Conservation (phyloP, 2,888 invertebrate species). For the Scaptomyza parva region DNA sequence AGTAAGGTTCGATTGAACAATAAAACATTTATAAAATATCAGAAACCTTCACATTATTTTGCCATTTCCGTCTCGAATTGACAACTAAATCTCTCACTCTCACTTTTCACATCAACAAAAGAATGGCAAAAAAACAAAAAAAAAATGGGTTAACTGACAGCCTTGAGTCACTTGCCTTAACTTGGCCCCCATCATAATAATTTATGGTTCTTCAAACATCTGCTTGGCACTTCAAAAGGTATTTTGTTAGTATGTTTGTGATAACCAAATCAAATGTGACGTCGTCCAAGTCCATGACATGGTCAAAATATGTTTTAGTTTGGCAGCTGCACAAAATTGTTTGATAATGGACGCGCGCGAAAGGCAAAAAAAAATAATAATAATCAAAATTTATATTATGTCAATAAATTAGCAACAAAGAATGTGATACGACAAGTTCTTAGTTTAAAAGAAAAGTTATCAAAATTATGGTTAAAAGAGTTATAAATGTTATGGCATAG, state of each 20-base stretch:
- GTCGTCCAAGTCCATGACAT: conserved; percentile 13
- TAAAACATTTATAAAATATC: conserved; percentile 21
- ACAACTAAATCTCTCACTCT: conserved; percentile 69
- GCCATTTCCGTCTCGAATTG: conserved; percentile 24
- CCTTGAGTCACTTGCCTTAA: conserved; percentile 29
- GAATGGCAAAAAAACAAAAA: not conserved
- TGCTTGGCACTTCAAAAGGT: conserved; percentile 14
- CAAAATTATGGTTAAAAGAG: not conserved
- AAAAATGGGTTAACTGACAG: conserved; percentile 43
- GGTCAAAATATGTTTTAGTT: not conserved
- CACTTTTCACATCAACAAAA: conserved; percentile 73
- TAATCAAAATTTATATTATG: conserved; percentile 48
- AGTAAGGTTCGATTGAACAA: conserved; percentile 28
- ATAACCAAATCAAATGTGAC: conserved; percentile 39
- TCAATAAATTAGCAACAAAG: conserved; percentile 41
- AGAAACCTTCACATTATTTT: conserved; percentile 11
- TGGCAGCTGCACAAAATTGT: conserved; percentile 19
- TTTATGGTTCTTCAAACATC: conserved; percentile 31
- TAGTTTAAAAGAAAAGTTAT: not conserved
- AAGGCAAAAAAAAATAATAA: conserved; percentile 11
- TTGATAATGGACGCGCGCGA: conserved; percentile 25
- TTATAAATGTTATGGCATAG: not conserved
- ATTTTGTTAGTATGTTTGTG: no score
- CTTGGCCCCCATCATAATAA: conserved; percentile 1
- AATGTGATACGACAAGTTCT: conserved; percentile 26